Conservation (phyloP, 2,797 vertebrate species). For the Champsocephalus esox region DNA sequence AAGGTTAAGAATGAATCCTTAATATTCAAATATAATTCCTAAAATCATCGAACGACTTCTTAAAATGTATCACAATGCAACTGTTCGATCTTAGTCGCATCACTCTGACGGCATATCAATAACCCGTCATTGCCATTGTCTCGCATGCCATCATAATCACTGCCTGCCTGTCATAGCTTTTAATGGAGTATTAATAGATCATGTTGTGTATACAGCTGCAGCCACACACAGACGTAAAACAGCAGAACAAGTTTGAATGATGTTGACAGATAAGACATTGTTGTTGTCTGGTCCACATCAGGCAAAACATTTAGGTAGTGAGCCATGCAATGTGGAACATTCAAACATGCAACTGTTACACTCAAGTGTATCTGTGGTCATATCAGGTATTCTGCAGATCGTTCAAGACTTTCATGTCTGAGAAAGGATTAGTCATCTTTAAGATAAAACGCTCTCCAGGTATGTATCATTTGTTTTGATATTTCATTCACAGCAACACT, state of each 20-base stretch:
- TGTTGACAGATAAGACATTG: constrained; percentile 64
- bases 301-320: constrained; percentile 61
- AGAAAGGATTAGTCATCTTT: constrained; percentile 14
- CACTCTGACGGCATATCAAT: neutral
- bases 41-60: neutral
- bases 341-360: constrained; percentile 61
- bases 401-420: constrained; percentile 17
- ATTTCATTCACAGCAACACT: neutral
- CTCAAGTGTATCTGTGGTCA: constrained; percentile 42
- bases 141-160: fast-evolving
- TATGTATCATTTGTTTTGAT: constrained; percentile 9
- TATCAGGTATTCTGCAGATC: constrained; percentile 23
- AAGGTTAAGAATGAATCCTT: neutral
- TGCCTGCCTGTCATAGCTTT: neutral
- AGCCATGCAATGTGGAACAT: constrained; percentile 54
- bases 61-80: neutral
- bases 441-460: constrained; percentile 10
- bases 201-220: neutral
- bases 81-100: neutral
- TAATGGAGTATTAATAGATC: constrained; percentile 9
- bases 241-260: constrained; percentile 32
- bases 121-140: neutral
- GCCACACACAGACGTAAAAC: constrained; percentile 1
- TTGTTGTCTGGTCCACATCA: constrained; percentile 73
- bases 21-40: neutral